phyloP scores from a whole-genome alignment of 92 coral and sea anemone genomes.

The Porites evermanni region DNA sequence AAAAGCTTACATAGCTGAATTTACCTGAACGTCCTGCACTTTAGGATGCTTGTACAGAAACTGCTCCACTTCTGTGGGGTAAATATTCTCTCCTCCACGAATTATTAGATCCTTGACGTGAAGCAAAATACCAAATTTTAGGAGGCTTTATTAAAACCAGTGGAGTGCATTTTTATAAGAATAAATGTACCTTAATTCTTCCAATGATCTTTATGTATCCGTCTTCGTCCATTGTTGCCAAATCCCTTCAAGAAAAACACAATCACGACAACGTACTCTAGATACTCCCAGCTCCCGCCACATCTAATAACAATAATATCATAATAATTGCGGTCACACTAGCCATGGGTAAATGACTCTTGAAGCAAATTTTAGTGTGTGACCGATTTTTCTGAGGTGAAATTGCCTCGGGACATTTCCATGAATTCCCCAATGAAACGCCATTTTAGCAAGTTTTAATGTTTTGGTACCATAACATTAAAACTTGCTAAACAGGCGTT shows the following conservation, averaged over 20 bases:
- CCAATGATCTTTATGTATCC: slow-evolving; percentile 93
- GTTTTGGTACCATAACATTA: too few relatives aligned
- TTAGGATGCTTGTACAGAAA: slow-evolving; percentile 96
- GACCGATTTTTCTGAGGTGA: too few relatives aligned
- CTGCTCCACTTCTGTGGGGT: slow-evolving; percentile 97
- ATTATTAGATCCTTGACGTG: slow-evolving; percentile 82
- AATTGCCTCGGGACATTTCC: too few relatives aligned
- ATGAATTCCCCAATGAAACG: too few relatives aligned
- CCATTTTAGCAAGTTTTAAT: too few relatives aligned
- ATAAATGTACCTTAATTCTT: slow-evolving; percentile 82
- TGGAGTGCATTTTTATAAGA: not conserved
- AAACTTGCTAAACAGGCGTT: too few relatives aligned
- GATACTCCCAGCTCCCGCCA: not conserved
- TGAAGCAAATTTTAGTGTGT: too few relatives aligned
- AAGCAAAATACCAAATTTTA: not conserved
- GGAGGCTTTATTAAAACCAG: not conserved
- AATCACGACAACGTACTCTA: not conserved
- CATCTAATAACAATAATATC: too few relatives aligned
- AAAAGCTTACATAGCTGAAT: not conserved
- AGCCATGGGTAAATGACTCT: too few relatives aligned
- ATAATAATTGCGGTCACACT: too few relatives aligned
- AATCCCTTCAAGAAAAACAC: slow-evolving; percentile 63
- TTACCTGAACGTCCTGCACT: slow-evolving; percentile 97
- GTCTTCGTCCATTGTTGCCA: slow-evolving; percentile 94
- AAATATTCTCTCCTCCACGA: slow-evolving; percentile 97